Percentiles rank a stretch among this genome's conserved stretches.
Evolutionary conservation across 2,797 vertebrate genomes (phyloP).

Genomic region (Malurus leucopterus): DNA sequence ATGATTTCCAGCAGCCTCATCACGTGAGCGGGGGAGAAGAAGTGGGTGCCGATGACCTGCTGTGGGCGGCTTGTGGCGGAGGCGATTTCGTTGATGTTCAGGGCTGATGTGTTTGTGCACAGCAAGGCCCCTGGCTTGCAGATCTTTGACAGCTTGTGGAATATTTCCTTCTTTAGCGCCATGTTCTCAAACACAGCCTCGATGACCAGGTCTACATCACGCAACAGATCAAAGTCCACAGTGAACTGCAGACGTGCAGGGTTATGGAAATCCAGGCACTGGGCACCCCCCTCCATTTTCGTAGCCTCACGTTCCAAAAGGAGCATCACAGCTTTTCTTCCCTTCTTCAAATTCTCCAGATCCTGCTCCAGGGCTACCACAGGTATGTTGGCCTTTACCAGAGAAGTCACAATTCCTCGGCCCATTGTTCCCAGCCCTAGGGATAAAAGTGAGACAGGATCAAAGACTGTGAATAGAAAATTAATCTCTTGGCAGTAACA

Average conservation of each 20-base stretch:
- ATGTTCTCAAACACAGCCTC: slow-evolving; percentile 94
- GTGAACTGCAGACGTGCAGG: slow-evolving; percentile 72
- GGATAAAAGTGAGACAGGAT: slow-evolving; percentile 33
- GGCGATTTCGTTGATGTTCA: slow-evolving; percentile 86
- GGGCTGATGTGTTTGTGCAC: slow-evolving; percentile 86
- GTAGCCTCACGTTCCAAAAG: slow-evolving; percentile 78
- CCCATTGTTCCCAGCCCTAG: slow-evolving; percentile 95
- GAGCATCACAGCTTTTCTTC: slow-evolving; percentile 72
- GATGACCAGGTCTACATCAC: slow-evolving; percentile 83
- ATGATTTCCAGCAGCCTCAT: slow-evolving; percentile 92
- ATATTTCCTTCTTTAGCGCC: slow-evolving; percentile 83
- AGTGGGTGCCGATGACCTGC: slow-evolving; percentile 89
- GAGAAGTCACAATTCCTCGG: slow-evolving; percentile 81
- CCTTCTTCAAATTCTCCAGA: slow-evolving; percentile 74
- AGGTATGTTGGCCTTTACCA: slow-evolving; percentile 80
- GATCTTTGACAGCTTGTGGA: slow-evolving; percentile 77
- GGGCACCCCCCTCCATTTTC: slow-evolving; percentile 65
- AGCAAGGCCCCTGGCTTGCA: slow-evolving; percentile 81
- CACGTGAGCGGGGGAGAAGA: slow-evolving; percentile 89
- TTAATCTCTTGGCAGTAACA: neutral
- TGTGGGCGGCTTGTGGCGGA: slow-evolving; percentile 74
- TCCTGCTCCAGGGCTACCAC: slow-evolving; percentile 87
- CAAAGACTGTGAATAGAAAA: neutral
- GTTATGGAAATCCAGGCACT: slow-evolving; percentile 9
- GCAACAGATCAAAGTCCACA: slow-evolving; percentile 64